These are phyloP conservation scores for Hexactinellida sp. DNA, from an alignment of 37 sponge, comb jelly and placozoan species.

Conservation along the genomic window DNA sequence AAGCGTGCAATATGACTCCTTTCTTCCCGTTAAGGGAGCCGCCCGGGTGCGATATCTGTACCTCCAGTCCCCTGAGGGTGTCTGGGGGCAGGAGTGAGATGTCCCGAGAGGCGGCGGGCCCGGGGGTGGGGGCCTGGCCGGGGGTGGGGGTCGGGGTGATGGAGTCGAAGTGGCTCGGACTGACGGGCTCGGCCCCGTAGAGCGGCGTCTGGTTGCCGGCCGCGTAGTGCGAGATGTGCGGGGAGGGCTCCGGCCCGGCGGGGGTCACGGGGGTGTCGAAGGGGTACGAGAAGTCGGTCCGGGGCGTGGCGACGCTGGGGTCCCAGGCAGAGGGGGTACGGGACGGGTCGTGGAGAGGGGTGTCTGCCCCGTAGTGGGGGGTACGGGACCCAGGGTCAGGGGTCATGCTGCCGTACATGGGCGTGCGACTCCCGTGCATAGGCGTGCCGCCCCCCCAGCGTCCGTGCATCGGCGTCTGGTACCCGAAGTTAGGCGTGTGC, in stretches of 20 bases:
- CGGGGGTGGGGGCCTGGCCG: neutral
- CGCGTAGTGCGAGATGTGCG: neutral
- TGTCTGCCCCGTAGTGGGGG: conserved; percentile 81
- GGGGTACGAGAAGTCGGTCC: neutral
- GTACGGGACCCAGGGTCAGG: conserved; percentile 71
- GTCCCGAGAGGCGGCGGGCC: neutral
- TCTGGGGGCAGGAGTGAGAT: neutral
- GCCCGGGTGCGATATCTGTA: neutral
- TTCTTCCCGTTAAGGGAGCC: neutral
- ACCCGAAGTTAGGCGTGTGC: conserved; percentile 56
- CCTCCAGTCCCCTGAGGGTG: neutral
- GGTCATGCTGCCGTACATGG: conserved; percentile 84
- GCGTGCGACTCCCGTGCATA: conserved; percentile 74
- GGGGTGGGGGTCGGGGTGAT: neutral
- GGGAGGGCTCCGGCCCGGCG: neutral
- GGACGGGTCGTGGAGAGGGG: conserved; percentile 85
- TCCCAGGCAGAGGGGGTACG: conserved; percentile 93
- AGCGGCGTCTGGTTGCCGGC: neutral
- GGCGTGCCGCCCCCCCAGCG: conserved; percentile 72
- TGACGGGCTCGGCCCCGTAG: neutral
- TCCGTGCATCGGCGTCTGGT: conserved; percentile 84
- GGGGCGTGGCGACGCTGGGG: conserved; percentile 47
- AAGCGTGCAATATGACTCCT: neutral
- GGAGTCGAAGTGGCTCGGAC: neutral
- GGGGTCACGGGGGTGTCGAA: conserved; percentile 14